Base-by-base conservation (phyloP, 1,140 invertebrate species). In the Cheumatopsyche charites region DNA sequence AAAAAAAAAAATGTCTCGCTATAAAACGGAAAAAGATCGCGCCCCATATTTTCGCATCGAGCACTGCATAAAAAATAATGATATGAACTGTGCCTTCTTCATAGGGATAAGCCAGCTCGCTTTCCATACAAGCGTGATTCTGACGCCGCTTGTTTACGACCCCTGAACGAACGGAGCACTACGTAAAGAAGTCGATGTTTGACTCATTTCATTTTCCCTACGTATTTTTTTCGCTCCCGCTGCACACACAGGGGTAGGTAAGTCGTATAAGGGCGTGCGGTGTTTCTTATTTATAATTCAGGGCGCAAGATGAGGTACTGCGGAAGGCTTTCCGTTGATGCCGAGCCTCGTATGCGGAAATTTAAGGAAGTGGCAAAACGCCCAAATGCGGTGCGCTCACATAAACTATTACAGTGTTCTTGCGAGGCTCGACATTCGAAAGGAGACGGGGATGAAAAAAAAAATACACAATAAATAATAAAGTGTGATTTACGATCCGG, bases 11-110 rank as follows among this genome's bases (percentile, higher is more conserved):
- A 36, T 36, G 19, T 9, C 47, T 13, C 6, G 47, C 47, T 13
- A 52, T 52, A 65, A 45, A 42, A 41, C 11, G 11, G 62, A 65
- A 65, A 65, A 65, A 65, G 1, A 42, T 43, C 36, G 12, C 29
- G n/a, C 25, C n/a, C n/a, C 55, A 19, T 25, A n/a, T 47, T 47
- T 47, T 47, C 15, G 11, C 43, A 7, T 12, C 15, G 41, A 62
- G 12, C 6, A 36, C 61, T 29, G 25, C 17, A 45, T 41, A 65
- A 65, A 65, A 65, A 65, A 65, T 65, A 65, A 65, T 42, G 62
- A 65, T 45, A 52, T 52, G 15, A 52, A 52, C 47, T 52, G 47
- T 52, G 15, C 29, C 29, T 17, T 17, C 47, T 52, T 52, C 15
- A 17, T 15, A 1, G 1, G 47, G 47, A 15, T 17, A 17, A 52